phyloP scores from a whole-genome alignment of 1,140 invertebrate species.

The Pseudomyrmex cubaensis region DNA sequence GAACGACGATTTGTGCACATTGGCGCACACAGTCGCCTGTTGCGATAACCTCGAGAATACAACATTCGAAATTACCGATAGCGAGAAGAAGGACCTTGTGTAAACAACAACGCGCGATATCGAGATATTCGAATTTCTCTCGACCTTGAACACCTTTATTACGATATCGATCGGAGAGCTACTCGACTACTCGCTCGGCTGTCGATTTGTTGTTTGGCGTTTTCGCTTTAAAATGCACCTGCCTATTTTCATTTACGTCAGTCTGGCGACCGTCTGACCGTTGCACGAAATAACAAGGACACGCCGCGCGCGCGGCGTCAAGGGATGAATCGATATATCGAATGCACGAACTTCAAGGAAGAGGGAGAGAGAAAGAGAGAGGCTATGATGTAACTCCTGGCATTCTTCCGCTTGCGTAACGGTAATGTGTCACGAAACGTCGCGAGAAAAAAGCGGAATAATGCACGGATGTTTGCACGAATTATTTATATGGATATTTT shows the following conservation, averaged over 20 bases:
- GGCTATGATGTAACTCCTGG: slow-evolving; percentile 43
- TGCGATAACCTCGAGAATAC: not conserved
- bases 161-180: slow-evolving; percentile 15
- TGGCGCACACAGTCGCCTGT: not conserved
- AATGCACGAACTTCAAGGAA: slow-evolving; percentile 23
- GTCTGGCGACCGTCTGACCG: slow-evolving; percentile 57
- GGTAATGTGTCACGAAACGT: slow-evolving; percentile 21
- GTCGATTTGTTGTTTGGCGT: slow-evolving; percentile 25
- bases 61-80: not conserved
- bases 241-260: slow-evolving; percentile 54
- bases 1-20: not conserved
- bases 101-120: not conserved
- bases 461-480: not conserved
- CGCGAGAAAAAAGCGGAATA: not conserved
- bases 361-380: not conserved
- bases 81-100: no score
- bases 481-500: not conserved
- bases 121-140: slow-evolving; percentile 13
- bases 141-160: slow-evolving; percentile 20
- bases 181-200: not conserved
- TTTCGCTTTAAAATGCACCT: slow-evolving; percentile 4
- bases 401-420: slow-evolving; percentile 69
- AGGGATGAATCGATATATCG: slow-evolving; percentile 63
- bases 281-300: slow-evolving; percentile 59
- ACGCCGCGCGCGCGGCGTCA: not conserved